Evolutionary conservation across 2,888 invertebrate genomes (phyloP), one percentile per base, ranked within the genome.

Genomic region (Diarsia rubi): DNA sequence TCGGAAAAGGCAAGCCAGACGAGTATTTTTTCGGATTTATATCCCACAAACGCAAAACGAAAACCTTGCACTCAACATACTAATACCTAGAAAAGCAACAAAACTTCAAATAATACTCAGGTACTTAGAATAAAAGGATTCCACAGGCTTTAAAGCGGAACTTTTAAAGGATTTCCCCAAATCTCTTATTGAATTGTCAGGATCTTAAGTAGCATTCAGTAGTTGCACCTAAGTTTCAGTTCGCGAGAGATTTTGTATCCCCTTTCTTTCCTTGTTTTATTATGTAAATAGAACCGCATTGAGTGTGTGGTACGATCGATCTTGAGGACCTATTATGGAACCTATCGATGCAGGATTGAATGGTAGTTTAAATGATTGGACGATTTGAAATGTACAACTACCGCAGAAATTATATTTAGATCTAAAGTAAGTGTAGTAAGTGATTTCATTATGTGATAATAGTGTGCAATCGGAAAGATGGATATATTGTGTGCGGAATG

Each of bases 231-330:
- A 69, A 86, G 84, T 85, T 86, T 63, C 52, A 69, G 62, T 80
- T 73, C 47, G 37, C 57, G 54, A n/a, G 75, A 85, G 78, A 84
- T 87, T 87, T 89, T 88, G 76, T 82, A 79, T 79, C 73, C 83
- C 52, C 64, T 63, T 77, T 24, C 59, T 52, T 83, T 80, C 79
- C 84, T 89, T 90, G 89, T 91, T 91, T 90, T 91, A 90, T 89
- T 91, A 91, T 91, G 91, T 90, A 91, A 91, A 91, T 91, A 88
- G 84, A 45, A 83, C 78, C 78, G 78, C 79, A 82, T 69, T 73
- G 83, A 83, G 84, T 82, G 86, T 85, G 84, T 84, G 82, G 84
- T 77, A 83, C 78, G 70, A 89, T 86, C 82, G 69, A 85, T 87
- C 79, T 85, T 75, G 78, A 67, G 54, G 68, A 57, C 60, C 70